phyloP scores from a whole-genome alignment of 92 coral and sea anemone species.

The Virgularia gustaviana region DNA sequence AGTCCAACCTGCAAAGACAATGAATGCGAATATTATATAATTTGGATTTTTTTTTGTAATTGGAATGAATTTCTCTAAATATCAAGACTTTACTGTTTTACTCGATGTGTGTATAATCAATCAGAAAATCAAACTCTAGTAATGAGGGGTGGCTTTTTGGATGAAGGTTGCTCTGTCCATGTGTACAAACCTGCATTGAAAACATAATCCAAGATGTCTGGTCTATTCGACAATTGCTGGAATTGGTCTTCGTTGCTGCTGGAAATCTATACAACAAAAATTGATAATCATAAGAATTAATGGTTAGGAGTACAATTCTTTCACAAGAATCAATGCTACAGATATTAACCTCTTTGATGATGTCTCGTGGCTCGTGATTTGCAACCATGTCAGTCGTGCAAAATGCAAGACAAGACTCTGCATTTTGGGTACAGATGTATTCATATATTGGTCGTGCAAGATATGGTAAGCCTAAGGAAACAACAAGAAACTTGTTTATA shows the following conservation, averaged over 20 bases:
- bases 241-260: neutral
- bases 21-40: neutral
- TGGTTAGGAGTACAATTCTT: neutral
- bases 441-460: conserved; percentile 3
- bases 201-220: conserved; percentile 12
- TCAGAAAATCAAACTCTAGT: no score
- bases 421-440: conserved; percentile 7
- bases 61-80: no score
- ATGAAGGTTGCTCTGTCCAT: neutral
- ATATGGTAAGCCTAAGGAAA: conserved; percentile 7
- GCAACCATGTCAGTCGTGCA: neutral
- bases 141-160: neutral
- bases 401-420: neutral
- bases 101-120: no score
- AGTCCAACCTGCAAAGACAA: conserved; percentile 9
- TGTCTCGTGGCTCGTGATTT: neutral
- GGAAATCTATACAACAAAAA: neutral
- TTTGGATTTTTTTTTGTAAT: no score
- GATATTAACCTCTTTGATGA: conserved; percentile 9
- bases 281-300: neutral
- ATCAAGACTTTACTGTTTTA: no score
- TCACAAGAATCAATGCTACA: neutral
- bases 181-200: conserved; percentile 12
- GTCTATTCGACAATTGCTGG: neutral
- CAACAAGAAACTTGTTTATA: neutral